A percentile compares a stretch with the other conserved stretches of the same genome.
phyloP scores from a whole-genome alignment of 2,888 invertebrate genomes.

The Synergus gifuensis region DNA sequence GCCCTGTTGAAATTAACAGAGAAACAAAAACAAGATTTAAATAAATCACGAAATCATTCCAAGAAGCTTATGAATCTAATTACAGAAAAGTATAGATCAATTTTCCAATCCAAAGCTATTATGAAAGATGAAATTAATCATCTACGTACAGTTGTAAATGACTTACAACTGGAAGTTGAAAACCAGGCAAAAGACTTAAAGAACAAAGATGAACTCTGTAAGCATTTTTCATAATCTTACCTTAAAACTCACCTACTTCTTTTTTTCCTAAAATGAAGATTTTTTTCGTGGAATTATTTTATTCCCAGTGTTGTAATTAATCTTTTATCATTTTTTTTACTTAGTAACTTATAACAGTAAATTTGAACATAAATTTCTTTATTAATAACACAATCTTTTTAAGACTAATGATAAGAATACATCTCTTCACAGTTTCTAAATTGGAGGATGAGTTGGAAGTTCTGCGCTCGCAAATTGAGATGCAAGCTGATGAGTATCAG shows the following conservation, averaged over 20 bases:
- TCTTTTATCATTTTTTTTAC: neutral
- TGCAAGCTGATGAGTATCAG: constrained; percentile 20
- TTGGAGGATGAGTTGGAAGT: constrained; percentile 40
- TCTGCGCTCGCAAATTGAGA: constrained; percentile 15
- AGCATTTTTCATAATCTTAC: neutral
- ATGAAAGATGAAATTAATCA: constrained; percentile 4
- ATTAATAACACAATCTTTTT: neutral
- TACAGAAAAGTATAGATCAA: constrained; percentile 4
- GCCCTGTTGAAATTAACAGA: neutral
- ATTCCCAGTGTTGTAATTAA: neutral
- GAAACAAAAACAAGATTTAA: constrained; percentile 9
- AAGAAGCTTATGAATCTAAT: constrained; percentile 16
- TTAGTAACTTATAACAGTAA: too few relatives aligned
- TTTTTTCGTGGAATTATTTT: neutral
- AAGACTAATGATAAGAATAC: neutral
- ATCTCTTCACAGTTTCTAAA: constrained; percentile 22
- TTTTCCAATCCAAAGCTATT: neutral
- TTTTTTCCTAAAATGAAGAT: neutral
- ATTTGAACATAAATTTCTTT: neutral
- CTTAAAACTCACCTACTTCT: neutral
- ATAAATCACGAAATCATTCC: neutral
- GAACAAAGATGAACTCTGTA: constrained; percentile 17
- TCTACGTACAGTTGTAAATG: constrained; percentile 4
- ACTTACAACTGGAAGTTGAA: constrained; percentile 10
- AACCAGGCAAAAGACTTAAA: neutral